phyloP scores from a whole-genome alignment of 1,140 invertebrate species.

The Cotesia chilonis region DNA sequence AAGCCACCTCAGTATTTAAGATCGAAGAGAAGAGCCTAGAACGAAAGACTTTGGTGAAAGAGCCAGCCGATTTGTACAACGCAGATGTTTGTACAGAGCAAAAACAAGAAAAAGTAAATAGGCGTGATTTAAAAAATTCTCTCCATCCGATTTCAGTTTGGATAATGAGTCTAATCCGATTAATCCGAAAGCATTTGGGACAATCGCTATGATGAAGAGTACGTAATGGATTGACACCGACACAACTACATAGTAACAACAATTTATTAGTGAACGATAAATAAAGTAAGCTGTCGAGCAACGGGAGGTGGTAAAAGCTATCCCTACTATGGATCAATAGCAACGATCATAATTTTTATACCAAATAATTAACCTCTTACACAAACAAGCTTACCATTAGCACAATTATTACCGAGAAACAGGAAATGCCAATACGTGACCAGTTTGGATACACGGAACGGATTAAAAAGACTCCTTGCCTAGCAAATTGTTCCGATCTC shows the following conservation, averaged over 20 bases:
- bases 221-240: constrained; percentile 34
- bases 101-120: constrained; percentile 27
- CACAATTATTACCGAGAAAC: constrained; percentile 34
- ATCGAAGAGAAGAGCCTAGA: constrained; percentile 24
- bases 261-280: constrained; percentile 22
- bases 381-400: constrained; percentile 26
- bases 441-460: constrained; percentile 34
- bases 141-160: constrained; percentile 6
- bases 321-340: constrained; percentile 30
- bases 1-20: constrained; percentile 19
- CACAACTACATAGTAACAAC: constrained; percentile 20
- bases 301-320: constrained; percentile 32
- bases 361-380: constrained; percentile 28
- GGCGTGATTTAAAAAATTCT: constrained; percentile 23
- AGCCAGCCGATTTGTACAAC: constrained; percentile 22
- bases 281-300: constrained; percentile 32
- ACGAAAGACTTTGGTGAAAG: constrained; percentile 31
- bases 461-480: constrained; percentile 31
- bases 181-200: constrained; percentile 23
- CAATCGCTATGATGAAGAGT: constrained; percentile 27
- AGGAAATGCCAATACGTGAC: constrained; percentile 34
- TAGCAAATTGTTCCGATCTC: constrained; percentile 31
- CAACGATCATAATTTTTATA: constrained; percentile 32
- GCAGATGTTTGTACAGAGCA: constrained; percentile 26
- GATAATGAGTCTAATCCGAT: constrained; percentile 25